Conservation (phyloP, 2,797 vertebrate species). For the Thamnophis elegans region DNA sequence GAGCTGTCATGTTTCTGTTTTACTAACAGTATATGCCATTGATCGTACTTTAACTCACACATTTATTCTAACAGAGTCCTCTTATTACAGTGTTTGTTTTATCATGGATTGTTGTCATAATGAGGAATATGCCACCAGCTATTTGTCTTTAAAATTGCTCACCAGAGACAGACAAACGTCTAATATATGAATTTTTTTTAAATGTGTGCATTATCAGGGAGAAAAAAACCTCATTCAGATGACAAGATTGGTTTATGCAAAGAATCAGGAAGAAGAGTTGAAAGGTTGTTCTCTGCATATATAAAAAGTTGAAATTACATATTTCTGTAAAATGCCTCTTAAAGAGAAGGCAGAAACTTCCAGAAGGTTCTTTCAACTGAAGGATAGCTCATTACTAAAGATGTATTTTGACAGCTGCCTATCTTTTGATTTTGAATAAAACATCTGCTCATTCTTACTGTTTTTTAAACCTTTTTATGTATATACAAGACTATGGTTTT, state of each 20-base stretch:
- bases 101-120: constrained; percentile 37
- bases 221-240: constrained; percentile 6
- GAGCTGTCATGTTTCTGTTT: constrained; percentile 38
- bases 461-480: constrained; percentile 55
- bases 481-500: constrained; percentile 41
- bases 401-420: constrained; percentile 67
- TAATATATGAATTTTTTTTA: neutral
- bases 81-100: constrained; percentile 49
- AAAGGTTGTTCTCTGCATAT: constrained; percentile 33
- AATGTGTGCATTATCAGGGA: constrained; percentile 27
- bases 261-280: constrained; percentile 19
- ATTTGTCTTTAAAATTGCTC: constrained; percentile 35
- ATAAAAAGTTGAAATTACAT: constrained; percentile 21
- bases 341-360: constrained; percentile 31
- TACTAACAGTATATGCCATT: constrained; percentile 48
- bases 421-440: constrained; percentile 64
- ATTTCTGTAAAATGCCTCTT: constrained; percentile 40
- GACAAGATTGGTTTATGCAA: constrained; percentile 40
- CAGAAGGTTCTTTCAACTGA: constrained; percentile 53
- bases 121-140: neutral
- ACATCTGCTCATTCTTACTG: constrained; percentile 50
- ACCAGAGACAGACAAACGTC: neutral
- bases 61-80: constrained; percentile 55
- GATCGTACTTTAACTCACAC: constrained; percentile 45
- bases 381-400: constrained; percentile 52